Base-by-base conservation (phyloP, 2,888 invertebrate species). In the Podabrus alpinus region DNA sequence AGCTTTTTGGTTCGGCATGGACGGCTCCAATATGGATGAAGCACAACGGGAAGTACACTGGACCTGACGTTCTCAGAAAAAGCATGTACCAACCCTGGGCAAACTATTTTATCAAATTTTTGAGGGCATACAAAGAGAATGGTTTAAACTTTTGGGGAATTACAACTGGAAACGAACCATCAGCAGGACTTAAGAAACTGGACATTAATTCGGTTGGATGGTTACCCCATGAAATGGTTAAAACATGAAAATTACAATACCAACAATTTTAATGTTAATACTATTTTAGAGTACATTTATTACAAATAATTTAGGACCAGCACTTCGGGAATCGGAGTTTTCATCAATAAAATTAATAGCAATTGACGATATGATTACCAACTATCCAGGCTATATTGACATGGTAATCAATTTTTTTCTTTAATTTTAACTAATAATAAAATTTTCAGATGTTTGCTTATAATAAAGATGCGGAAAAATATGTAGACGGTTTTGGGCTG, bases 101-200 rank as follows among this genome's bases (percentile, higher is more conserved):
- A 0, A 89, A 95, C 79, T 97, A 97, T 84, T 92, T 94, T 84
- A 82, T 95, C 2, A 94, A 91, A 85, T 96, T 95, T 88, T 86
- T 97, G 60, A 91, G 95, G 79, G 91, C 90, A 71, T 97, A 97
- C 86, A 88, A 90, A 76, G 89, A 90, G 25, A 87, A 92, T n/a
- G 92, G 92, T 15, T 86, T 92, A 61, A 86, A 90, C 3, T 91
- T 94, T 79, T 98, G 97, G 97, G 95, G 93, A 0, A 87, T 97
- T 29, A 94, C 97, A 0, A 94, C 95, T 0, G 95, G 96, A 21
- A 97, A 97, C 85, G 97, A 98, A 85, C 97, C 97, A 4, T 92
- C 93, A 82, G 92, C 92, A 9, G 87, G 91, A 2, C 74, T 86
- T 86, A 1, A 84, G 86, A 74, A 68, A 15, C 75, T 60, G 9